Evolutionary conservation across 2,888 invertebrate species (phyloP).

Genomic region (Xestia c-nigrum): DNA sequence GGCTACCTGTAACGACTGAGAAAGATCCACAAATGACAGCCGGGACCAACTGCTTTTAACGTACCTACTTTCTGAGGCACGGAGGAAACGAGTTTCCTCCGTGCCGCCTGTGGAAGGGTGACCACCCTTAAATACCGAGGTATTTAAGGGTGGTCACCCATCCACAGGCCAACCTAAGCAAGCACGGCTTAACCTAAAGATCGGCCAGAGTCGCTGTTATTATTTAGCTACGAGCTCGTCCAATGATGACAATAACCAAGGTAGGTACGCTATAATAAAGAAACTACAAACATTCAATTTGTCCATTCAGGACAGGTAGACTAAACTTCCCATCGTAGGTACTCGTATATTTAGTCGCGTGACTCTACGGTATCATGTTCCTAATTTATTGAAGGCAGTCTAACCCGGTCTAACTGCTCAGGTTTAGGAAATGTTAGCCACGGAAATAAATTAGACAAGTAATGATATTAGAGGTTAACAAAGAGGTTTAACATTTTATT

Average conservation of each 20-base stretch:
- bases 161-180: too few species aligned
- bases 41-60: neutral
- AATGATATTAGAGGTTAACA: conserved; percentile 8
- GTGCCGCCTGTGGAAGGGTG: too few species aligned
- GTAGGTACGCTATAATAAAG: neutral
- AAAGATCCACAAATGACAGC: neutral
- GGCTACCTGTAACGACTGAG: neutral
- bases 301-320: neutral
- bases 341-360: conserved; percentile 48
- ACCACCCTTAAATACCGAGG: too few species aligned
- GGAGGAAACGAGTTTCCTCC: too few species aligned
- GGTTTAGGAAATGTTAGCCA: conserved; percentile 24
- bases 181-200: too few species aligned
- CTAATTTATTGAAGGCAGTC: conserved; percentile 45
- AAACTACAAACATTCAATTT: conserved; percentile 4
- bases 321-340: neutral
- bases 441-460: conserved; percentile 33
- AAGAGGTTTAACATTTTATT: conserved; percentile 5
- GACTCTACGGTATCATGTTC: conserved; percentile 38
- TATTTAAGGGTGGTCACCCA: neutral
- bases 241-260: too few species aligned
- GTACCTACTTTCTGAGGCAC: neutral
- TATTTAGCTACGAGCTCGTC: too few species aligned
- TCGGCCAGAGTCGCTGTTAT: too few species aligned
- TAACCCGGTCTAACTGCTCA: conserved; percentile 15